phyloP scores from a whole-genome alignment of 1,140 invertebrate species.

The Anthonomus grandis region DNA sequence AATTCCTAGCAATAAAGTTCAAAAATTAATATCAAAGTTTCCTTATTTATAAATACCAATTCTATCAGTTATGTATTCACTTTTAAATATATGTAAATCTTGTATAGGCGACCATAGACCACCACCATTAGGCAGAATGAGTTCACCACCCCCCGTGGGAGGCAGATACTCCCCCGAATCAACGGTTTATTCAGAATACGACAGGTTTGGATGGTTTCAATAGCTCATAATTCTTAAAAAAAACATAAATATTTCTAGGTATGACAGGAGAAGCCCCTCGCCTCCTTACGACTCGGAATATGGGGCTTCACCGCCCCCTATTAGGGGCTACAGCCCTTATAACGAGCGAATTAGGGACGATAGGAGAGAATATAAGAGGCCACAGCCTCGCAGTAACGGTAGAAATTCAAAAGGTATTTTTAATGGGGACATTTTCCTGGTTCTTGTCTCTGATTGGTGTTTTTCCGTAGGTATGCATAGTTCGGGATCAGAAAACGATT shows the following conservation, averaged over 20 bases:
- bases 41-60: too few relatives aligned
- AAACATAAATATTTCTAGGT: too few relatives aligned
- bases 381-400: slow-evolving; percentile 27
- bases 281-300: slow-evolving; percentile 45
- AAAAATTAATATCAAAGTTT: too few relatives aligned
- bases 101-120: slow-evolving; percentile 53
- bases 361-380: slow-evolving; percentile 36
- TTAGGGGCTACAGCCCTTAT: slow-evolving; percentile 39
- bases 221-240: too few relatives aligned
- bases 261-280: slow-evolving; percentile 42
- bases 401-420: slow-evolving; percentile 37
- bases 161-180: slow-evolving; percentile 42
- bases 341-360: slow-evolving; percentile 35
- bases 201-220: too few relatives aligned
- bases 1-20: too few relatives aligned
- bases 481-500: slow-evolving; percentile 45
- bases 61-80: too few relatives aligned
- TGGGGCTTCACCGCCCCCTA: slow-evolving; percentile 34
- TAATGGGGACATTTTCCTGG: slow-evolving; percentile 8
- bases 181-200: slow-evolving; percentile 43
- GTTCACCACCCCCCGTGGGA: slow-evolving; percentile 55
- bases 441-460: background rate
- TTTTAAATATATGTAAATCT: too few relatives aligned
- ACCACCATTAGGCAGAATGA: slow-evolving; percentile 61
- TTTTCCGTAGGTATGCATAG: slow-evolving; percentile 30